Evolutionary conservation across 2,888 invertebrate genomes (phyloP).

Genomic region (Cheilosia scutellata): DNA sequence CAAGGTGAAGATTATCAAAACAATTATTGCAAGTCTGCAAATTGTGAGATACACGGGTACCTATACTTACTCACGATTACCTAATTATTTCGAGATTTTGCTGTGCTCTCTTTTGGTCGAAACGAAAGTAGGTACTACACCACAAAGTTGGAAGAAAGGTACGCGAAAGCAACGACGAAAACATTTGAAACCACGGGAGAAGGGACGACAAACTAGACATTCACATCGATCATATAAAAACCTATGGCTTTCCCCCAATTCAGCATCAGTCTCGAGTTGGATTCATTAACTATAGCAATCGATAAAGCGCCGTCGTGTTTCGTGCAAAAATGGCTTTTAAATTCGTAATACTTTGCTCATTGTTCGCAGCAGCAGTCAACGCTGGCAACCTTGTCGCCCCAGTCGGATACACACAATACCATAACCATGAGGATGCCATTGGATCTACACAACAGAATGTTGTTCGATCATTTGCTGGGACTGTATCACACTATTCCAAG

Average conservation of each 20-base stretch:
- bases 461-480: constrained; percentile 85
- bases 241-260: constrained; percentile 16
- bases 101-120: constrained; percentile 26
- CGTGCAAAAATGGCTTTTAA: constrained; percentile 81
- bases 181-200: constrained; percentile 2
- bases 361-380: constrained; percentile 86
- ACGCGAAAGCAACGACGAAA: not conserved
- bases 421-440: constrained; percentile 78
- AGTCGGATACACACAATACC: constrained; percentile 70
- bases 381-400: constrained; percentile 86
- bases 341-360: constrained; percentile 86
- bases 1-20: constrained; percentile 22
- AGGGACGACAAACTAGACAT: constrained; percentile 14
- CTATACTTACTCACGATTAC: not conserved
- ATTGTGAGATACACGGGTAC: constrained; percentile 25
- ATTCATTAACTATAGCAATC: constrained; percentile 38
- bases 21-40: constrained; percentile 36
- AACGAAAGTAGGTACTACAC: constrained; percentile 23
- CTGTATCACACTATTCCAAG: constrained; percentile 86
- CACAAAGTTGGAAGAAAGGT: constrained; percentile 36
- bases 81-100: constrained; percentile 19
- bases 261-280: constrained; percentile 78
- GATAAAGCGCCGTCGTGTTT: constrained; percentile 36
- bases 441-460: constrained; percentile 86
- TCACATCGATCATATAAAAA: constrained; percentile 65